Conservation (phyloP, 2,888 invertebrate species). For the Sicus ferrugineus region DNA sequence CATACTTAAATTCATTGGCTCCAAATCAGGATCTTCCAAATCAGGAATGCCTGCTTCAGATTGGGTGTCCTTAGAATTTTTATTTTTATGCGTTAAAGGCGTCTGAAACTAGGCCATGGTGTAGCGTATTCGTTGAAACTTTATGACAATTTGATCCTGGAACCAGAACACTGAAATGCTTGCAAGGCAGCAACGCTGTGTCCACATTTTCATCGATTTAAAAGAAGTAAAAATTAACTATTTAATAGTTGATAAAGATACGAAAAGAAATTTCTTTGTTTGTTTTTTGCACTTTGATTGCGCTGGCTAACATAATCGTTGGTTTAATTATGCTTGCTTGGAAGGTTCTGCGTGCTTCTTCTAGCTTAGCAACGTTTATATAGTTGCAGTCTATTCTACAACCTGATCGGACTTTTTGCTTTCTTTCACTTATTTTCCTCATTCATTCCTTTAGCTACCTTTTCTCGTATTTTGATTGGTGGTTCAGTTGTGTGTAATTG, state of each 20-base stretch:
- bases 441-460: not conserved
- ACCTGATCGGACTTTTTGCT: not conserved
- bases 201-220: conserved; percentile 15
- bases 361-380: no score
- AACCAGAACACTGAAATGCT: not conserved
- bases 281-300: not conserved
- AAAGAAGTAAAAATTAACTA: not conserved
- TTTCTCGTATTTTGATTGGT: not conserved
- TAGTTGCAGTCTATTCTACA: no score
- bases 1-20: no score
- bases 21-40: no score
- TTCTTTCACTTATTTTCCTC: not conserved
- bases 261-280: not conserved
- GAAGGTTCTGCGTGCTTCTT: no score
- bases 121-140: no score
- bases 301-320: conserved; percentile 22
- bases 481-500: not conserved
- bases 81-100: no score
- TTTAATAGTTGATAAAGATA: not conserved
- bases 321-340: conserved; percentile 1
- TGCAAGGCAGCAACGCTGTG: not conserved
- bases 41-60: no score
- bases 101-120: no score
- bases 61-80: no score
- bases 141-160: no score